phyloP scores from a whole-genome alignment of 1,140 invertebrate species.

The Neodiprion lecontei region DNA sequence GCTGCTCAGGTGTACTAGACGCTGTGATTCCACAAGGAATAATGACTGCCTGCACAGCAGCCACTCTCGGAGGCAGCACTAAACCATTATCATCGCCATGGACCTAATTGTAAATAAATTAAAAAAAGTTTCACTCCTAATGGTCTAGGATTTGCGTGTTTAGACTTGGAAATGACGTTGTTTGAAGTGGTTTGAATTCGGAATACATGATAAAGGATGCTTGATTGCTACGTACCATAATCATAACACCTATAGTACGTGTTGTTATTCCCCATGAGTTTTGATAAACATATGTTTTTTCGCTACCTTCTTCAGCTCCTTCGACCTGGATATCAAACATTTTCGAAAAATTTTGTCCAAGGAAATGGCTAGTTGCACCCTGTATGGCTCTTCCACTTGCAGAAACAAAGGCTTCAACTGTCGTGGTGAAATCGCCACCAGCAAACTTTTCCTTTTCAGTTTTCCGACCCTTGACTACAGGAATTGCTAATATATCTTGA shows the following conservation, averaged over 20 bases:
- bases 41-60: constrained; percentile 84
- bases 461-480: constrained; percentile 94
- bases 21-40: constrained; percentile 97
- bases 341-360: constrained; percentile 99
- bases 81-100: constrained; percentile 97
- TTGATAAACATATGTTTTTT: constrained; percentile 92
- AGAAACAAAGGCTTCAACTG: constrained; percentile 94
- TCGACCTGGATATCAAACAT: constrained; percentile 99
- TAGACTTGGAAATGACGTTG: not conserved
- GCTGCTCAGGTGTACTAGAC: constrained; percentile 75
- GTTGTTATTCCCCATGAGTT: constrained; percentile 99
- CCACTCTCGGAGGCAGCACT: constrained; percentile 93
- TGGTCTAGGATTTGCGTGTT: constrained; percentile 13
- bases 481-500: constrained; percentile 91
- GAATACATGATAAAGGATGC: constrained; percentile 9
- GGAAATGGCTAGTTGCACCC: constrained; percentile 96
- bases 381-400: constrained; percentile 96
- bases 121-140: not conserved
- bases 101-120: constrained; percentile 63
- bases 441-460: constrained; percentile 99
- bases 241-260: constrained; percentile 81
- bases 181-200: constrained; percentile 8
- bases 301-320: constrained; percentile 85
- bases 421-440: constrained; percentile 96
- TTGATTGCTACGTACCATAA: constrained; percentile 46